Percentiles rank a stretch among this genome's conserved stretches.
Evolutionary conservation across 2,797 vertebrate genomes (phyloP).

Genomic region (Acipenser oxyrinchus): DNA sequence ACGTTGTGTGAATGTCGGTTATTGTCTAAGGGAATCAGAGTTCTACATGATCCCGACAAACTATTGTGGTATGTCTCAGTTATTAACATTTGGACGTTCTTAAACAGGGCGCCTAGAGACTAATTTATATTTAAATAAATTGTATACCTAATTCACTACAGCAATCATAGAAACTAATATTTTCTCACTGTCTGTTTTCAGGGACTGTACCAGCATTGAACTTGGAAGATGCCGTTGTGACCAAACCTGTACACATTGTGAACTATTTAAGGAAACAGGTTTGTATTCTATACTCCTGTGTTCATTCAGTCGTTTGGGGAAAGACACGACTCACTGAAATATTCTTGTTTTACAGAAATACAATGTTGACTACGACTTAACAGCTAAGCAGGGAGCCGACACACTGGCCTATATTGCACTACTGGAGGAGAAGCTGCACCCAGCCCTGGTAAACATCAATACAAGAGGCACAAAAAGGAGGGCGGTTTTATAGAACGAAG

Average conservation of each 20-base stretch:
- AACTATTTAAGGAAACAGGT: conserved; percentile 89
- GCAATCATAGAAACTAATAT: neutral
- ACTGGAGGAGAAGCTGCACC: conserved; percentile 85
- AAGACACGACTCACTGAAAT: neutral
- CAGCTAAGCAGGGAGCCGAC: conserved; percentile 89
- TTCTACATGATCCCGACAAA: too few relatives aligned
- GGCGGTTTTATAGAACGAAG: conserved; percentile 8
- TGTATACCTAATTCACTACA: too few relatives aligned
- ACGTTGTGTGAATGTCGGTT: too few relatives aligned
- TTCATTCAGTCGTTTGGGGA: too few relatives aligned
- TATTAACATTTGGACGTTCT: too few relatives aligned
- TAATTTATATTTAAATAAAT: too few relatives aligned
- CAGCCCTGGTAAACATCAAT: conserved; percentile 70
- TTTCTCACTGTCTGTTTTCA: conserved; percentile 33
- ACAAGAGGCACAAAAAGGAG: conserved; percentile 5
- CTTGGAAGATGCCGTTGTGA: conserved; percentile 64
- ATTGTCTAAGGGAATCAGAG: too few relatives aligned
- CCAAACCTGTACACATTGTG: conserved; percentile 82
- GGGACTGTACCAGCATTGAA: conserved; percentile 76
- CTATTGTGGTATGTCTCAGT: too few relatives aligned
- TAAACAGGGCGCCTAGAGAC: too few relatives aligned
- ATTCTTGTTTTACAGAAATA: conserved; percentile 63
- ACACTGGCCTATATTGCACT: conserved; percentile 92
- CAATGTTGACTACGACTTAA: conserved; percentile 87
- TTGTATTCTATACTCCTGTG: conserved; percentile 14